Evolutionary conservation across 1,140 invertebrate genomes (phyloP), one percentile per base, ranked within the genome.

Genomic region (Drosophila equinoxialis): DNA sequence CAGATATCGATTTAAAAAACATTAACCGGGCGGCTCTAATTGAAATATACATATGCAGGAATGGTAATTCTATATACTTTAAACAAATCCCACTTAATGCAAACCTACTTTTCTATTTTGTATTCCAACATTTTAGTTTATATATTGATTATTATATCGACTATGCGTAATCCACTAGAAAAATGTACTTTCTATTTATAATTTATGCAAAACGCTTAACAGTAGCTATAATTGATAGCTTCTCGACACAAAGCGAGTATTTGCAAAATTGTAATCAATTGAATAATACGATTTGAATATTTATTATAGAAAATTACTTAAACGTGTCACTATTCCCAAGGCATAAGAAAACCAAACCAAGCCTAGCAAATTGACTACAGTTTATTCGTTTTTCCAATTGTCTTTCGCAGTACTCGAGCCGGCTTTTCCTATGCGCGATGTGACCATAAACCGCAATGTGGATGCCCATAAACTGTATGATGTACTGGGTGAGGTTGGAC

Each of bases 391-490:
- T 30, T 33, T 63, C 51, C 59, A 20, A 17, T 7, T 65, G 1
- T 57, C 35, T 54, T 57, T 80, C 73, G 2, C 94, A 98, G 97
- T 97, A 91, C 93, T 97, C 79, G 96, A 97, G 77, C 95, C 97
- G 7, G 95, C 95, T 69, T 98, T 98, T 93, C 95, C 96, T 1
- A 96, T 95, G 89, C 94, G 96, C 92, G 95, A 97, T 93, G 96
- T 98, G 69, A 94, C 93, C 60, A 95, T 97, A 82, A 95, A 96
- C 87, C 94, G 95, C 65, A 95, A 94, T 74, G 94, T 95, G 55
- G 96, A 97, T 91, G 95, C 97, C 74, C 95, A 97, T 91, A 95
- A 97, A 80, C 93, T 94, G 79, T 98, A 96, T 90, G 96, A 97
- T 72, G 94, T 97, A 81, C 94, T 96, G 72, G 94, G 95, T 23